Evolutionary conservation across 2,888 invertebrate species (phyloP).

Genomic region (Eremobia ochroleuca): DNA sequence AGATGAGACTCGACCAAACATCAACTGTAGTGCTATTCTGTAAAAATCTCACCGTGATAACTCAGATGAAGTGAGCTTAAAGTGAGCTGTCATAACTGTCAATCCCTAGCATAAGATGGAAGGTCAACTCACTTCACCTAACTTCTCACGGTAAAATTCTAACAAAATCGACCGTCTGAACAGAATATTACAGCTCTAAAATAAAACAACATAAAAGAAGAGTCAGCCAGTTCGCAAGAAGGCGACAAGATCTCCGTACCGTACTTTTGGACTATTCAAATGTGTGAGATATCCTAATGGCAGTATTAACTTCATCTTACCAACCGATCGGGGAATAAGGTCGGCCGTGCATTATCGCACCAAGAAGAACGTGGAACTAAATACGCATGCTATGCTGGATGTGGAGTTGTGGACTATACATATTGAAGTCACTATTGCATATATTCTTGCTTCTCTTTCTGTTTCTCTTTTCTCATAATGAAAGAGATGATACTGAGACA

Average conservation of each 20-base stretch:
- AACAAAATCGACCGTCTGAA: too few relatives aligned
- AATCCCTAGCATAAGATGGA: too few relatives aligned
- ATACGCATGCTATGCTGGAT: conserved; percentile 41
- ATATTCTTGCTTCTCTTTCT: not conserved
- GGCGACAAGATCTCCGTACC: conserved; percentile 69
- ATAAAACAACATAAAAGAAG: conserved; percentile 15
- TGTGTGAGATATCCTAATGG: conserved; percentile 84
- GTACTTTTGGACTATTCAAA: conserved; percentile 78
- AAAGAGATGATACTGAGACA: not conserved
- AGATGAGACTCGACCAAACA: not conserved
- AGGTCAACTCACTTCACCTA: too few relatives aligned
- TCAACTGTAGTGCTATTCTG: too few relatives aligned
- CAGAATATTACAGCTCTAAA: not conserved
- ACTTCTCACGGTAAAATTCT: too few relatives aligned
- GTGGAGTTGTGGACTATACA: not conserved
- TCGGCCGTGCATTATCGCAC: conserved; percentile 76
- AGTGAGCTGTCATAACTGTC: too few relatives aligned
- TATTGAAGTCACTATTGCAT: conserved; percentile 8
- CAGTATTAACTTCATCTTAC: conserved; percentile 83
- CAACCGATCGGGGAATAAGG: conserved; percentile 79
- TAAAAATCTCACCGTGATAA: too few relatives aligned
- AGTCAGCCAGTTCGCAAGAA: conserved; percentile 50
- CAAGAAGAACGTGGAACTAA: conserved; percentile 58
- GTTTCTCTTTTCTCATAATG: not conserved
- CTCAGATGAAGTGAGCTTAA: too few relatives aligned